Base-by-base conservation (phyloP, 37 sponge, comb jelly and placozoan genomes). In the Hormiphora californensis region DNA sequence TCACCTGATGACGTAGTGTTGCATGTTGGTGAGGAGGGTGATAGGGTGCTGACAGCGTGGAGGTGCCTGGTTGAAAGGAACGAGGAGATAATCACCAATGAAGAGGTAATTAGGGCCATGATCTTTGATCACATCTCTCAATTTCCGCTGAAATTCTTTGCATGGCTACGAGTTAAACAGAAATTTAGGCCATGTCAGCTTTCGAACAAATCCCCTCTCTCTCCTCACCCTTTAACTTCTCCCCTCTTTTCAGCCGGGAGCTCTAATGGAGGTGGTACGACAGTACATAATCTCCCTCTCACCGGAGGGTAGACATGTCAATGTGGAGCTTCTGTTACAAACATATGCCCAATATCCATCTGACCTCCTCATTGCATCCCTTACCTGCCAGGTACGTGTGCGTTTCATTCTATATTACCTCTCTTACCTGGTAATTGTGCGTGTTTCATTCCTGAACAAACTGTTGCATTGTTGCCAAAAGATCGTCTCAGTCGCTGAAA, bases 231-330 rank as follows among this genome's bases (percentile, higher is more conserved):
- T 49, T 17, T 49, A 9, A 49, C 9, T 49, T 9, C 9, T 49
- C n/a, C n/a, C n/a, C n/a, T n/a, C n/a, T 9, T 49, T 67, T 41
- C 81, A 73, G 81, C 32, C 28, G 8, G 23, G 43, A 23, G 28
- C 81, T 2, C 40, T 73, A 46, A 46, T 73, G 44, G 81, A 73
- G 21, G 81, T 17, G 38, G 81, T 73, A 43, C 12, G 43, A 28
- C 81, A 73, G 81, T 65, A 65, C 37, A 43, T 43, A 8, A 4
- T 57, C 4, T 1, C 0, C 1, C 25, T 36, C n/a, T n/a, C 25
- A 43, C 40, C 46, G 1, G 46, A 41, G n/a, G n/a, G n/a, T 30
- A 39, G 81, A 40, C 43, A 73, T 40, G 43, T 73, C 44, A 73
- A 73, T 21, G 3, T 73, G 19, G 46, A 43, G 81, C 40, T 43